A percentile compares a stretch with the other conserved stretches of the same genome.
Conservation (phyloP, 2,113 vertebrate species). For the Myodes glareolus region DNA sequence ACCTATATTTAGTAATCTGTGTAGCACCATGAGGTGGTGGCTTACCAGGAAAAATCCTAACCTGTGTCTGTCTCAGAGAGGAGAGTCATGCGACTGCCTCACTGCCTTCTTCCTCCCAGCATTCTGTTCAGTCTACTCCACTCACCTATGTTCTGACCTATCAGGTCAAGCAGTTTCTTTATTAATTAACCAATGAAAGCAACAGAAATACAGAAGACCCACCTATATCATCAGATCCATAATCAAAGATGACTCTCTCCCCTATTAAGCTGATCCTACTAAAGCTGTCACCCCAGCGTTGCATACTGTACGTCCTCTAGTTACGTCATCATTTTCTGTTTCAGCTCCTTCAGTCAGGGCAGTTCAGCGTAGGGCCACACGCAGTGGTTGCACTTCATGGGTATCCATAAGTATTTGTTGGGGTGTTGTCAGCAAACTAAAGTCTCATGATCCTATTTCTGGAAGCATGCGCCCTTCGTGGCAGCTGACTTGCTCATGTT, state of each 20-base stretch:
- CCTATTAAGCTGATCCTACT: not conserved
- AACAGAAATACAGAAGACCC: too few species aligned
- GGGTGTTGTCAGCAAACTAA: not conserved
- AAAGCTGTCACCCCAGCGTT: too few species aligned
- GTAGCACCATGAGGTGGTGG: too few species aligned
- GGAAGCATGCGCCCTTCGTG: not conserved
- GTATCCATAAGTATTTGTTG: not conserved
- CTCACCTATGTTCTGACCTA: too few species aligned
- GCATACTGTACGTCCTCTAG: not conserved
- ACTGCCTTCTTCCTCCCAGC: too few species aligned
- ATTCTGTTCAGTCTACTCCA: too few species aligned
- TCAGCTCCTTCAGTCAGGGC: not conserved
- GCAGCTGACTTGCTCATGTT: not conserved
- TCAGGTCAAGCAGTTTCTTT: too few species aligned
- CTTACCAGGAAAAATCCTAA: too few species aligned
- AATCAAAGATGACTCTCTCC: not conserved
- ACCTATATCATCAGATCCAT: not conserved
- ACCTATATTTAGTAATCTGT: too few species aligned
- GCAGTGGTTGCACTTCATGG: not conserved
- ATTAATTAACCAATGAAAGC: too few species aligned
- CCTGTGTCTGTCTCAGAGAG: too few species aligned
- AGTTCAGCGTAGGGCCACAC: not conserved
- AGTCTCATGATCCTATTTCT: not conserved
- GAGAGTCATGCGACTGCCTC: too few species aligned
- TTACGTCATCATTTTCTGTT: not conserved